Percentiles rank a stretch among this genome's conserved stretches.
Conservation (phyloP, 1,140 invertebrate species). For the Laupala kohalensis region DNA sequence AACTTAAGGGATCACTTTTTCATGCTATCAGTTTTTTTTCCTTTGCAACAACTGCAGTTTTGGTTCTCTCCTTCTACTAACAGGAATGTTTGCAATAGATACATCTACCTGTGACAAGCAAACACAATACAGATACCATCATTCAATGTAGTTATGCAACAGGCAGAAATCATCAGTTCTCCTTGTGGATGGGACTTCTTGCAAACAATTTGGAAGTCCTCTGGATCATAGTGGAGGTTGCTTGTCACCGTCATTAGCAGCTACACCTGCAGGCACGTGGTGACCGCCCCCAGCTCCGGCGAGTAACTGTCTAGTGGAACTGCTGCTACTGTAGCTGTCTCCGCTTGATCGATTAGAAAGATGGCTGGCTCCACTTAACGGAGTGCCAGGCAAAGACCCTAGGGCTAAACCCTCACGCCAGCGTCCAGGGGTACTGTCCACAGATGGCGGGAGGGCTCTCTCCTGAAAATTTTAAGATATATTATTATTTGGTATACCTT, state of each 20-base stretch:
- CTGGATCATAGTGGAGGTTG: neutral
- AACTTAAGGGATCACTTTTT: no score
- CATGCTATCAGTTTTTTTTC: no score
- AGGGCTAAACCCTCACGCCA: slow-evolving; percentile 4
- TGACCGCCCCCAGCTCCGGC: slow-evolving; percentile 20
- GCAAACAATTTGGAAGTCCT: neutral
- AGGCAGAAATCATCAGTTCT: no score
- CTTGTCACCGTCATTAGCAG: neutral
- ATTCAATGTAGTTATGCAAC: no score
- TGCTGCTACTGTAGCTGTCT: slow-evolving; percentile 58
- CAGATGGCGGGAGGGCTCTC: neutral
- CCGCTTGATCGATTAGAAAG: slow-evolving; percentile 43
- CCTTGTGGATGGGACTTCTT: no score
- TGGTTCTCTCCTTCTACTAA: no score
- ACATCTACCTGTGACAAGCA: no score
- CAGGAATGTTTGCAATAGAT: no score
- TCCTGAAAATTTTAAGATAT: no score
- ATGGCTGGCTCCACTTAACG: slow-evolving; percentile 47
- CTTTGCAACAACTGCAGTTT: no score
- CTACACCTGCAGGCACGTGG: neutral
- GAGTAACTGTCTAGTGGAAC: slow-evolving; percentile 50
- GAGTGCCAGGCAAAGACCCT: slow-evolving; percentile 37
- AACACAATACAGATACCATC: no score
- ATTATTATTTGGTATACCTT: no score
- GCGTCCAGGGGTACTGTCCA: slow-evolving; percentile 12